Conservation (phyloP, 2,888 invertebrate species). For the Lymantria dispar region DNA sequence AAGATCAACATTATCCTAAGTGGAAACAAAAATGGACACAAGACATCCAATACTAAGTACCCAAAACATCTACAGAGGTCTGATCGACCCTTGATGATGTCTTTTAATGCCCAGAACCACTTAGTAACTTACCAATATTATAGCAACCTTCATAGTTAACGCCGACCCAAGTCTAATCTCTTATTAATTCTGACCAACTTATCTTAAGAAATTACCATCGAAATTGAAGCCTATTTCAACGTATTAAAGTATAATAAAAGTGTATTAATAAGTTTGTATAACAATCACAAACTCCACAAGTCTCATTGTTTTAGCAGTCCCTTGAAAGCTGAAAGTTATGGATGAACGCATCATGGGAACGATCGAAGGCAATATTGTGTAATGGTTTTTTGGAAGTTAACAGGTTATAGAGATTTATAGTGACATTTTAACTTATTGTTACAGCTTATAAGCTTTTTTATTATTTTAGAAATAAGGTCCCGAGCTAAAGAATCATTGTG, state of each 20-base stretch:
- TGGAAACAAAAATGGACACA: slow-evolving; percentile 15
- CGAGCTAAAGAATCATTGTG: too few relatives aligned
- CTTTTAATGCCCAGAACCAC: slow-evolving; percentile 40
- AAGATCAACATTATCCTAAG: slow-evolving; percentile 5
- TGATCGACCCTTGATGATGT: slow-evolving; percentile 34
- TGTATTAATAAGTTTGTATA: slow-evolving; percentile 14
- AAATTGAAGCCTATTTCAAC: slow-evolving; percentile 5
- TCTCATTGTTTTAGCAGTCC: slow-evolving; percentile 42
- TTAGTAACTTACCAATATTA: slow-evolving; percentile 41
- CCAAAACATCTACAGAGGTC: slow-evolving; percentile 26
- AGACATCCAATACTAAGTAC: slow-evolving; percentile 20
- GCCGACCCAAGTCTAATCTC: slow-evolving; percentile 38
- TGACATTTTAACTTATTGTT: too few relatives aligned
- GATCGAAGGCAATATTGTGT: slow-evolving; percentile 28
- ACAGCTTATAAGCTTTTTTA: too few relatives aligned
- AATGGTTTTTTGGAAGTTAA: slow-evolving; percentile 29
- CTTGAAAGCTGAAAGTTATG: slow-evolving; percentile 33
- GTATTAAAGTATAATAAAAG: neutral
- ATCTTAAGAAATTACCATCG: neutral
- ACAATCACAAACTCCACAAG: slow-evolving; percentile 35
- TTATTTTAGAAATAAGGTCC: too few relatives aligned
- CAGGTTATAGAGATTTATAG: neutral
- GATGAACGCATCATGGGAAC: slow-evolving; percentile 34
- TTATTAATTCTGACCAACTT: slow-evolving; percentile 36
- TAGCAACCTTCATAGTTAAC: slow-evolving; percentile 36